Base-by-base conservation (phyloP, 2,113 vertebrate genomes). In the Vidua chalybeata region DNA sequence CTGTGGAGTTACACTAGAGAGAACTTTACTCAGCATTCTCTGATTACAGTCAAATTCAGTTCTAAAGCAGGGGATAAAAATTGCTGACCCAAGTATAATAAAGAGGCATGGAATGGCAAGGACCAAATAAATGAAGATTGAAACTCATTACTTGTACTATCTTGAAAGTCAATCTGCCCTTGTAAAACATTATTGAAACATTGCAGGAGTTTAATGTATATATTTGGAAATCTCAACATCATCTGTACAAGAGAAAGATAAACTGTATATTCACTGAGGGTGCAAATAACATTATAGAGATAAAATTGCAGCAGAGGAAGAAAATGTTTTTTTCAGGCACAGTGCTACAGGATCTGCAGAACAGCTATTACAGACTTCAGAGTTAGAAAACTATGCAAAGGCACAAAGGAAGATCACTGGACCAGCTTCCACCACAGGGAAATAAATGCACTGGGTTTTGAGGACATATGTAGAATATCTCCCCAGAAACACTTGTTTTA, bases 161-260 rank as follows among this genome's bases (percentile, higher is more conserved):
- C 43, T 73, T 93, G 76, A 97, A 97, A 97, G 97, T 96, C 82
- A 95, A 58, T 74, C 78, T 91, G 75, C 66, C 92, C 87, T 95
- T 94, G 78, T 73, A 92, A 94, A 96, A 96, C 69, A 95, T 92
- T 89, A 90, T 83, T 94, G 75, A 88, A 86, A 94, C 67, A 72
- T 46, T 79, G 39, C 18, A 51, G 63, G 30, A 82, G 46, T 73
- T 90, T 76, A 95, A 92, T 78, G 89, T 58, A 74, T 58, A 74
- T 69, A 73, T 91, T 92, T 93, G 43, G 68, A 90, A 54, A 37
- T 86, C 64, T 73, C 46, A 81, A 78, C 91, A 73, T 89, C 33
- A 31, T 73, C 72, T 86, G 27, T 55, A 66, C 77, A 87, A 85
- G 81, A 83, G 62, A 45, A 89, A 92, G 82, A 93, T 67, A 89